Conservation (phyloP, 1,140 invertebrate species). For the Zaprionus tsacasi region DNA sequence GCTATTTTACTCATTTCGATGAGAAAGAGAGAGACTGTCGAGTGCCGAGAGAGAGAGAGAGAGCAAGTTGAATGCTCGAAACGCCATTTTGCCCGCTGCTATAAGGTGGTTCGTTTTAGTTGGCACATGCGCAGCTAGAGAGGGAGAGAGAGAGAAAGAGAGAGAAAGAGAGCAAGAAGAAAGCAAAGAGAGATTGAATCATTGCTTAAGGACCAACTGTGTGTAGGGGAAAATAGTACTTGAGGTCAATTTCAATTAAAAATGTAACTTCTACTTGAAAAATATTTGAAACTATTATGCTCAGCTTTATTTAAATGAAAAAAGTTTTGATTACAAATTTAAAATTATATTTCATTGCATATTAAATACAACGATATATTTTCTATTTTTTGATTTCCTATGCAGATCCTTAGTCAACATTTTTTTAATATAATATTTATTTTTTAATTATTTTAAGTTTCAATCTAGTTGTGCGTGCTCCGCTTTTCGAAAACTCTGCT, state of each 20-base stretch:
- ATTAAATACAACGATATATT: not conserved
- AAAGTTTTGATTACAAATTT: not conserved
- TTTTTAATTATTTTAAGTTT: not conserved
- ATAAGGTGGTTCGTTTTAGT: constrained; percentile 48
- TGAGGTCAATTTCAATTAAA: no score
- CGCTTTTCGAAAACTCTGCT: not conserved
- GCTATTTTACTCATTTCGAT: constrained; percentile 44
- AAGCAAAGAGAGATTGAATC: not conserved
- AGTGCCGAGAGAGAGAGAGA: no score
- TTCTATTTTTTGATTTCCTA: not conserved
- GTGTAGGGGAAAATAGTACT: not conserved
- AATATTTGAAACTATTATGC: not conserved
- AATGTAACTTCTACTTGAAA: not conserved
- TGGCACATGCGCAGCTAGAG: constrained; percentile 18
- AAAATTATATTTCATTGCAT: not conserved
- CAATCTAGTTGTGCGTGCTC: not conserved
- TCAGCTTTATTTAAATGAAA: no score
- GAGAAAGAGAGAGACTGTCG: constrained; percentile 24
- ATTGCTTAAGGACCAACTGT: not conserved
- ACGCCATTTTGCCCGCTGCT: constrained; percentile 50
- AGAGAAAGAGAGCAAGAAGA: not conserved
- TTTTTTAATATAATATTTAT: not conserved
- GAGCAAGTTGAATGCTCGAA: not conserved
- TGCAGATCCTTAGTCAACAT: no score
- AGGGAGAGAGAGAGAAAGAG: not conserved